Evolutionary conservation across 2,888 invertebrate species (phyloP).

Genomic region (Uloborus plumipes): DNA sequence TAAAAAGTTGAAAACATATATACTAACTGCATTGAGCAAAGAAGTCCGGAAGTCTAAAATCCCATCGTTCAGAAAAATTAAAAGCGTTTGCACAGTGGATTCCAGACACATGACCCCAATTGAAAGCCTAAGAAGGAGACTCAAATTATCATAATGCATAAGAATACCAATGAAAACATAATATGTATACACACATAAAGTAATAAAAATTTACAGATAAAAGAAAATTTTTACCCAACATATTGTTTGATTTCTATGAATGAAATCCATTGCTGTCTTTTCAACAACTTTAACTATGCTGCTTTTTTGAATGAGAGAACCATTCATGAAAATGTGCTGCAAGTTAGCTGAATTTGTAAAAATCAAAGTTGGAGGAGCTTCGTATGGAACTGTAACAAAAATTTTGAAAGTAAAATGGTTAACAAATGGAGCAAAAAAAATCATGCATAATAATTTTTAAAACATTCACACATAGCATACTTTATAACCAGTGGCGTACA

Average conservation of each 20-base stretch:
- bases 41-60: slow-evolving; percentile 76
- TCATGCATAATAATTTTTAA: neutral
- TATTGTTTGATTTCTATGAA: slow-evolving; percentile 79
- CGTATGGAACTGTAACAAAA: slow-evolving; percentile 76
- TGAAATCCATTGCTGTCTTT: slow-evolving; percentile 76
- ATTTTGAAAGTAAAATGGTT: neutral
- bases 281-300: slow-evolving; percentile 71
- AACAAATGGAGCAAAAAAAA: neutral
- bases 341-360: slow-evolving; percentile 80
- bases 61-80: slow-evolving; percentile 77
- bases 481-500: no score
- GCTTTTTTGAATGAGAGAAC: slow-evolving; percentile 71
- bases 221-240: slow-evolving; percentile 78
- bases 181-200: neutral
- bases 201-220: neutral
- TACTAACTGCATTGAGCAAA: slow-evolving; percentile 77
- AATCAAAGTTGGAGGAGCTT: slow-evolving; percentile 78
- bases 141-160: neutral
- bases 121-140: slow-evolving; percentile 27
- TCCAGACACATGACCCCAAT: slow-evolving; percentile 68
- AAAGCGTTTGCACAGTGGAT: slow-evolving; percentile 80
- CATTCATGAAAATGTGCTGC: slow-evolving; percentile 76
- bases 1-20: neutral
- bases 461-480: no score
- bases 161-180: neutral